A percentile compares a stretch with the other conserved stretches of the same genome.
These are phyloP conservation scores for Madoqua kirkii DNA, from an alignment of 2,113 vertebrate genomes.

Conservation along the genomic window DNA sequence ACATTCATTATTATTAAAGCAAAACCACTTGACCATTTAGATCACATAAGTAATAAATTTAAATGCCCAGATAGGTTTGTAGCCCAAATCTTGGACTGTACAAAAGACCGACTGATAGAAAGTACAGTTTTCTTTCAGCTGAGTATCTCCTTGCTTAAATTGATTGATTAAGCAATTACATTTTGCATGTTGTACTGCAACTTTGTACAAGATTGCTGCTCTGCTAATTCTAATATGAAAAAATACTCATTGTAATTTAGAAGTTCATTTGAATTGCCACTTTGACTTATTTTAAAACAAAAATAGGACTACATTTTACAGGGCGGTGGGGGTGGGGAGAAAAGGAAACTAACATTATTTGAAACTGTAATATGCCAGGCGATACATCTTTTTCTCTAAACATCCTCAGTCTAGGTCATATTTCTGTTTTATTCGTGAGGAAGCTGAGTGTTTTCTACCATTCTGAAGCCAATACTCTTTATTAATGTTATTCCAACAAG, in stretches of 20 bases:
- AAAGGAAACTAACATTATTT: not conserved
- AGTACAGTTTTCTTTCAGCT: not conserved
- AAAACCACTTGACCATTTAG: not conserved
- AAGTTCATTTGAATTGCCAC: not conserved
- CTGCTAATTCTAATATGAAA: not conserved
- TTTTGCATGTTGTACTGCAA: not conserved
- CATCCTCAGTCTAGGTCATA: not conserved
- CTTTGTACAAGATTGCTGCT: not conserved
- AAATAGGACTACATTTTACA: not conserved
- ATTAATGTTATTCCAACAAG: conserved; percentile 19
- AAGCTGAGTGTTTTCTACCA: not conserved
- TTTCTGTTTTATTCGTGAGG: not conserved
- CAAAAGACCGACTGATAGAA: not conserved
- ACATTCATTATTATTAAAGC: not conserved
- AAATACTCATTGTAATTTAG: not conserved
- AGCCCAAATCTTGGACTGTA: not conserved
- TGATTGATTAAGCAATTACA: not conserved
- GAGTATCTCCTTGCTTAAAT: not conserved
- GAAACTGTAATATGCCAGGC: not conserved
- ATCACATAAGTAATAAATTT: not conserved
- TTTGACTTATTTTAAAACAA: conserved; percentile 20
- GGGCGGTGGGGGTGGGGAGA: fast-evolving
- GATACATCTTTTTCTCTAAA: conserved; percentile 4
- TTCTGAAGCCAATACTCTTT: conserved; percentile 2
- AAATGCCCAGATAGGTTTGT: not conserved